Evolutionary conservation across 2,888 invertebrate genomes (phyloP).

Genomic region (Eupithecia subfuscata): DNA sequence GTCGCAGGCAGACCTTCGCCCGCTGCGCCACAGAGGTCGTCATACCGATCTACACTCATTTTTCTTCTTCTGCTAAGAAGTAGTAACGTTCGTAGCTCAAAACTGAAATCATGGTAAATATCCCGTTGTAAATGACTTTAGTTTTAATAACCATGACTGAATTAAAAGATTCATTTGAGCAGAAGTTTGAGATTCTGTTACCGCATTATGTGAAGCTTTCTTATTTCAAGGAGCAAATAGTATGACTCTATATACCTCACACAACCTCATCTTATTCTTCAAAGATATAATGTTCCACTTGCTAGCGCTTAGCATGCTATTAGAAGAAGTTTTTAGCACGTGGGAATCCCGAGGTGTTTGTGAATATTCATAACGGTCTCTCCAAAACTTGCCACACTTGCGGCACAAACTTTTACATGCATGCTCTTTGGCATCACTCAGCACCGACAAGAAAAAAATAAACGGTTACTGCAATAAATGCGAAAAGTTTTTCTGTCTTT

Average conservation of each 20-base stretch:
- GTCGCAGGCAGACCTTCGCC: too few species aligned
- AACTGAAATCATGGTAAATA: too few species aligned
- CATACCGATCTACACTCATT: too few species aligned
- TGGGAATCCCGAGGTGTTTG: constrained; percentile 63
- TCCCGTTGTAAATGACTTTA: too few species aligned
- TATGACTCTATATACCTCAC: too few species aligned
- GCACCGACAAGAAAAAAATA: constrained; percentile 47
- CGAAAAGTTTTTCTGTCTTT: constrained; percentile 30
- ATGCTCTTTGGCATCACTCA: constrained; percentile 49
- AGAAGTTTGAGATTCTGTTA: background rate
- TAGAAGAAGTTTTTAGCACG: constrained; percentile 62
- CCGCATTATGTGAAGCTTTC: background rate
- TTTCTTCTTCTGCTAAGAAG: too few species aligned
- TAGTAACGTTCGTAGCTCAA: too few species aligned
- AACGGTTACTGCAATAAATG: constrained; percentile 46
- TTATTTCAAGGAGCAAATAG: background rate
- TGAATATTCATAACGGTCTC: constrained; percentile 74
- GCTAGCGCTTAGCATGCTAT: constrained; percentile 60
- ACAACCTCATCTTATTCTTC: constrained; percentile 5
- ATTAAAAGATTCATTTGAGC: background rate
- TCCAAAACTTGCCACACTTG: constrained; percentile 53
- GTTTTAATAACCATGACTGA: too few species aligned
- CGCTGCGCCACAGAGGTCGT: too few species aligned
- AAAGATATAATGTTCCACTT: constrained; percentile 32
- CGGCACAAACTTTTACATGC: constrained; percentile 53